Evolutionary conservation across 1,140 invertebrate species (phyloP).

Genomic region (Apis laboriosa): DNA sequence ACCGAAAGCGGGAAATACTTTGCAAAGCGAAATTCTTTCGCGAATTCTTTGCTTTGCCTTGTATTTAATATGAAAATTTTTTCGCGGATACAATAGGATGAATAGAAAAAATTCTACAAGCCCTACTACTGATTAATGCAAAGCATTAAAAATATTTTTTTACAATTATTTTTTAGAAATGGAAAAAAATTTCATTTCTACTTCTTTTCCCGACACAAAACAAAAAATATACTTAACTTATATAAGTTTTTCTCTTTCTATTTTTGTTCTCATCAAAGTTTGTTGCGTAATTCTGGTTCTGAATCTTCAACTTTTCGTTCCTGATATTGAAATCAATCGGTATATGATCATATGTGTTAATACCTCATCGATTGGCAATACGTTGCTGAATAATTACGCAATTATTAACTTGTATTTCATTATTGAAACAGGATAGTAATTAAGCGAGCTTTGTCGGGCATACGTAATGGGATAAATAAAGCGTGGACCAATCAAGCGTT

Average conservation of each 20-base stretch:
- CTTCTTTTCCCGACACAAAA: no score
- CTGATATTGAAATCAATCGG: background rate
- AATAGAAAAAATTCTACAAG: no score
- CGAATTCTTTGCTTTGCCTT: background rate
- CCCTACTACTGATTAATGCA: no score
- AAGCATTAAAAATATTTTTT: no score
- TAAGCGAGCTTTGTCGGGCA: background rate
- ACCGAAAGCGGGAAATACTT: background rate
- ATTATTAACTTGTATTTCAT: background rate
- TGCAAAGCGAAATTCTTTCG: conserved; percentile 17
- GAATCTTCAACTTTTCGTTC: background rate
- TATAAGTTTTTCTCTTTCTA: no score
- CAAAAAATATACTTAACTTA: no score
- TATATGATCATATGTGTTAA: background rate
- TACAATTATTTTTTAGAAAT: no score
- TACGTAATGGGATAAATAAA: background rate
- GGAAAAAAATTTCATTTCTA: no score
- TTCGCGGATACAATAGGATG: no score
- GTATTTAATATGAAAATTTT: no score
- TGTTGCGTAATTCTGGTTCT: no score
- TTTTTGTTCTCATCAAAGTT: no score
- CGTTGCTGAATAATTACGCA: background rate
- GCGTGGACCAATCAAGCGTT: background rate
- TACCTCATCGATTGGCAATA: background rate
- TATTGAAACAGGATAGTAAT: background rate